A percentile compares a stretch with the other conserved stretches of the same genome.
These are phyloP conservation scores for Anagrus nilaparvatae DNA, from an alignment of 1,140 invertebrate genomes.

Conservation along the genomic window DNA sequence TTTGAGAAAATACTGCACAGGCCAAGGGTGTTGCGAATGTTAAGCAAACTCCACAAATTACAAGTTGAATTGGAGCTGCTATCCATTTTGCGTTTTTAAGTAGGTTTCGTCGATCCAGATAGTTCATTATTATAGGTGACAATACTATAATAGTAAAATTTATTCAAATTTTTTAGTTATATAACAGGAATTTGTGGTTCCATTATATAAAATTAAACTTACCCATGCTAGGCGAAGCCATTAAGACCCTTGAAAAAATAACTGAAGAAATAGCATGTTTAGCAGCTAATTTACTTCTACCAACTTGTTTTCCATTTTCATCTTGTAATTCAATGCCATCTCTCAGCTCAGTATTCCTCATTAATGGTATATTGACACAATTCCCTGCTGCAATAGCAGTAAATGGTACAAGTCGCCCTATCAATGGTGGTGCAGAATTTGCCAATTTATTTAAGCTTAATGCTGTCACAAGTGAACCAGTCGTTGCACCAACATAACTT, in stretches of 20 bases:
- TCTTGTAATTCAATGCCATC: constrained; percentile 71
- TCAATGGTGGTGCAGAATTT: constrained; percentile 50
- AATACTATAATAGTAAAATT: constrained; percentile 47
- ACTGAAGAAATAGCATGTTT: constrained; percentile 73
- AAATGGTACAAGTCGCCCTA: constrained; percentile 69
- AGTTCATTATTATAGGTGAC: constrained; percentile 59
- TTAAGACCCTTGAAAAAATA: constrained; percentile 72
- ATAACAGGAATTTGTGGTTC: no score
- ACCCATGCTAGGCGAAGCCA: constrained; percentile 88
- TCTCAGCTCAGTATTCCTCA: constrained; percentile 74
- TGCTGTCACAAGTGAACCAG: constrained; percentile 83
- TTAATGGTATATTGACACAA: constrained; percentile 86
- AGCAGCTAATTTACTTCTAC: constrained; percentile 60
- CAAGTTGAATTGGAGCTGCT: constrained; percentile 52
- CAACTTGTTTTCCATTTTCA: constrained; percentile 57
- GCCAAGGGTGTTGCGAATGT: constrained; percentile 76
- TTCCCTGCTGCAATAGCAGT: constrained; percentile 84
- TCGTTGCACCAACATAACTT: constrained; percentile 86
- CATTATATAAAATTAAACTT: no score
- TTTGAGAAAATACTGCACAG: constrained; percentile 72
- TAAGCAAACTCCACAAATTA: constrained; percentile 60
- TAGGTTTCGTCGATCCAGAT: constrained; percentile 49
- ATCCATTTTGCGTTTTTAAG: constrained; percentile 46
- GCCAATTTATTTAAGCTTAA: constrained; percentile 60
- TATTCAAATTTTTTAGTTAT: no score